A percentile compares a stretch with the other conserved stretches of the same genome.
phyloP scores from a whole-genome alignment of 2,888 invertebrate species.

The Oegoconia quadripuncta region DNA sequence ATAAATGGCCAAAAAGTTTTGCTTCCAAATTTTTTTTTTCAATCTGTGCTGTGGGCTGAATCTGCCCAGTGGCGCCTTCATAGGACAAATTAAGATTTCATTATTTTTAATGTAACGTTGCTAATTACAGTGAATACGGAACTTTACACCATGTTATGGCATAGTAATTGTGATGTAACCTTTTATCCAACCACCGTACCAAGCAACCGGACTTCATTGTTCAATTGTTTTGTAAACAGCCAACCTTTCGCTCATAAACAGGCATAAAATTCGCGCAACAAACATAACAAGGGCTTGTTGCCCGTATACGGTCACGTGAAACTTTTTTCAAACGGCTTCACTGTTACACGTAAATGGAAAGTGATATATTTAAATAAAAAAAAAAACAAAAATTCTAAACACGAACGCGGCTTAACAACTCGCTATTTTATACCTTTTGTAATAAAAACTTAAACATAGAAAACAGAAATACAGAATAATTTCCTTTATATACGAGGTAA shows the following conservation, averaged over 20 bases:
- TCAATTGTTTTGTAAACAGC: not conserved
- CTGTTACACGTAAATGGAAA: not conserved
- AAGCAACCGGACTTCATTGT: not conserved
- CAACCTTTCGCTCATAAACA: not conserved
- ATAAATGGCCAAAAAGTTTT: no score
- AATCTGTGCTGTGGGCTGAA: no score
- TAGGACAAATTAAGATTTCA: no score
- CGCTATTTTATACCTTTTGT: no score
- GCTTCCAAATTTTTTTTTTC: no score
- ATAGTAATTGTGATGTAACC: not conserved
- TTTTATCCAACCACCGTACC: not conserved
- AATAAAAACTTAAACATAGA: no score
- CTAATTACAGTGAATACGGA: no score
- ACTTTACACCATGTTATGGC: no score
- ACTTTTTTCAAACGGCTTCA: not conserved
- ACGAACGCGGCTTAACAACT: no score
- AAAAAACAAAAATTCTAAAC: no score
- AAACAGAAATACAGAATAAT: not conserved
- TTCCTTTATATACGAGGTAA: not conserved
- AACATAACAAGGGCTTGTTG: not conserved
- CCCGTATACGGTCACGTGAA: not conserved
- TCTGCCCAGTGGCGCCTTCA: no score
- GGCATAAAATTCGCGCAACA: not conserved
- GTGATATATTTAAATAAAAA: not conserved
- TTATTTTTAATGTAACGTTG: no score